Evolutionary conservation across 2,797 vertebrate species (phyloP).

Genomic region (Carcharodon carcharias): DNA sequence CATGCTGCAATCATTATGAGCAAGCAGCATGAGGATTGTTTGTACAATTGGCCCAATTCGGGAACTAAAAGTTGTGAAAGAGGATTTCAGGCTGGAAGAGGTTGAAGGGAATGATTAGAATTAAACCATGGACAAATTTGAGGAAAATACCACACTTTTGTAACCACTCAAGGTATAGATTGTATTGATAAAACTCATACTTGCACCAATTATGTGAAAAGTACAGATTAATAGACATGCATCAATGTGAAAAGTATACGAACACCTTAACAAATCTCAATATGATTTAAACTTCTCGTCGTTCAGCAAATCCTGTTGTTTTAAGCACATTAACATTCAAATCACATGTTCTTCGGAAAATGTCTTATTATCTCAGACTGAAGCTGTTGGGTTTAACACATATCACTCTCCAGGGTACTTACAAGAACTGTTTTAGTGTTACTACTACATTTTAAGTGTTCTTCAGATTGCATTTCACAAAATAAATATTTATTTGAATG

Average conservation of each 20-base stretch:
- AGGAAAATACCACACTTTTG: neutral
- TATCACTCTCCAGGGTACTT: neutral
- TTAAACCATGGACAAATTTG: neutral
- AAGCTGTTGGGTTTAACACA: neutral
- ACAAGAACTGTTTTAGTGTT: conserved; percentile 10
- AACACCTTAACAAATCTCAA: neutral
- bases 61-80: neutral
- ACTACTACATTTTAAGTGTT: neutral
- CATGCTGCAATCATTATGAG: too few species aligned
- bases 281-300: neutral
- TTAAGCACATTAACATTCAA: conserved; percentile 16
- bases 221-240: neutral
- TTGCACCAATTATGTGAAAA: neutral
- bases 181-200: neutral
- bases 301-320: neutral
- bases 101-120: neutral
- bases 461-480: neutral
- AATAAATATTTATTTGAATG: conserved; percentile 25
- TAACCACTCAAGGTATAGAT: neutral
- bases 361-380: conserved; percentile 1
- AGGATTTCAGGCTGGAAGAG: neutral
- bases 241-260: neutral
- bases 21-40: too few species aligned
- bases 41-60: neutral
- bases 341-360: neutral